Evolutionary conservation across 2,888 invertebrate species (phyloP).

Genomic region (Caenorhabditis sp.): DNA sequence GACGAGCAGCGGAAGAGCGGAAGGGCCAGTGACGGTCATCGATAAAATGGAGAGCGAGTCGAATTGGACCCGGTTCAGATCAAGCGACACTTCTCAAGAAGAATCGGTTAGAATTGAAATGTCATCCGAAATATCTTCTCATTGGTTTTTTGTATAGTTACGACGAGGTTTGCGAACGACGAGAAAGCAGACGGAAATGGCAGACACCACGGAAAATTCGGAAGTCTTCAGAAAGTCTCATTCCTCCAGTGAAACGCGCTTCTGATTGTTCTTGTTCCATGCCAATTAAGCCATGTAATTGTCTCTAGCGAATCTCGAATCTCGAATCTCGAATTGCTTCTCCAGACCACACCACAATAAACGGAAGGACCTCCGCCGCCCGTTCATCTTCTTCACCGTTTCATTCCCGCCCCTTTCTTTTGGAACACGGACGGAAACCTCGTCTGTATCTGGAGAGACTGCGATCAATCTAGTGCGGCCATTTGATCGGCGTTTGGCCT

Average conservation of each 20-base stretch:
- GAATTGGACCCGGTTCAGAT: too few species aligned
- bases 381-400: conserved; percentile 6
- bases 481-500: conserved; percentile 51
- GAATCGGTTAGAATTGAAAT: too few species aligned
- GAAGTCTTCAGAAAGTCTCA: neutral
- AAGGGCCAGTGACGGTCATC: too few species aligned
- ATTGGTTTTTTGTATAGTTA: too few species aligned
- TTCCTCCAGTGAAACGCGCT: neutral
- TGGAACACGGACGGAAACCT: conserved; percentile 7
- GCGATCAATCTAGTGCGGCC: conserved; percentile 28
- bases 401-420: neutral
- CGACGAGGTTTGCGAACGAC: too few species aligned
- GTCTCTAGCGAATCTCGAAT: neutral
- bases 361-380: neutral
- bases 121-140: too few species aligned
- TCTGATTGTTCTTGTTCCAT: conserved; percentile 15
- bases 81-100: too few species aligned
- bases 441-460: conserved; percentile 25
- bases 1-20: too few species aligned
- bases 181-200: too few species aligned
- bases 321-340: neutral
- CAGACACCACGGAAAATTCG: too few species aligned
- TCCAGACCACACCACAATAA: neutral
- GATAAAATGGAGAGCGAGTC: too few species aligned
- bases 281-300: neutral